Evolutionary conservation across 2,797 vertebrate species (phyloP), one percentile per base, ranked within the genome.

Genomic region (Oryzias sinensis): DNA sequence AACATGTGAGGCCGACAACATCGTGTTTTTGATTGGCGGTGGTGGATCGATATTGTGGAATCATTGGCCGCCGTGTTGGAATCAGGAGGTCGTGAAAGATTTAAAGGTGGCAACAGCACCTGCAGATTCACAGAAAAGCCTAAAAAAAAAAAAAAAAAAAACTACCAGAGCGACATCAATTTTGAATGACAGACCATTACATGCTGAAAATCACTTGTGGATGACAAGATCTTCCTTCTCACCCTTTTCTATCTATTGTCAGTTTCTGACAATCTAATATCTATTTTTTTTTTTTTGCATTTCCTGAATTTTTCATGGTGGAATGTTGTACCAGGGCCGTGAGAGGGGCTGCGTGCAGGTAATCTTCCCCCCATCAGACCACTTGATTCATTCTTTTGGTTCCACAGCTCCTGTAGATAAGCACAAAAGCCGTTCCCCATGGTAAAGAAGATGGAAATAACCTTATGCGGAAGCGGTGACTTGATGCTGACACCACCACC

Each of bases 371-470:
- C 3, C 83, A 88, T 89, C 87, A 85, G 82, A 74, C 86, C 83
- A 82, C 88, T 90, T 84, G 86, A 84, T 89, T 89, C 81, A 81
- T 84, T 88, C 87, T 86, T 89, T 87, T 85, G 82, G 83, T 89
- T 88, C 82, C 77, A 85, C 83, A 66, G 61, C 68, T 78, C 78
- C 72, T 72, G 37, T 69, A 78, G 64, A 49, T 54, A 68, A 43
- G 73, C 49, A 77, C 71, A 80, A 81, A 86, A 88, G 77, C 80
- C 76, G 74, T 79, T 70, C 81, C 78, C 81, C 78, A 62, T 56
- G 74, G 74, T 45, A 58, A 71, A 78, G 70, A 66, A 74, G 76
- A 83, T 82, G 76, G 74, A 85, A 89, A 88, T 80, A 73, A 72
- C 27, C 46, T 54, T 51, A 54, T 67, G 29, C 59, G 49, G 41